phyloP scores from a whole-genome alignment of 2,113 vertebrate species.

The Onychostruthus taczanowskii region DNA sequence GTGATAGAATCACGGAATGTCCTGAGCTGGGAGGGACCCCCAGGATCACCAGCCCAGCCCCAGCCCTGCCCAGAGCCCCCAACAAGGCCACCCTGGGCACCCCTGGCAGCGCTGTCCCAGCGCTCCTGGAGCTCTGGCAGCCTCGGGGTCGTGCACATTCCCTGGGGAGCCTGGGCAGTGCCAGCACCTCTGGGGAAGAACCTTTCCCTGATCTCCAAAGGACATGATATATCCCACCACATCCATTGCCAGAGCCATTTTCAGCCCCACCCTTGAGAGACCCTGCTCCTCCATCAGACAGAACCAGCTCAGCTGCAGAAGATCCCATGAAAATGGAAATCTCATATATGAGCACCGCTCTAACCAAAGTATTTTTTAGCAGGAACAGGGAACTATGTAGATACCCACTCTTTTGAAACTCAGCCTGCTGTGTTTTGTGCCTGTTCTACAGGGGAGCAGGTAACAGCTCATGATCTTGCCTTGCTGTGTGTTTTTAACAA shows the following conservation, averaged over 20 bases:
- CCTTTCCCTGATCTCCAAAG: not conserved
- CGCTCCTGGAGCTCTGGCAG: not conserved
- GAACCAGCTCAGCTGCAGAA: not conserved
- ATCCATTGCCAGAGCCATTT: not conserved
- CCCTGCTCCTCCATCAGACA: not conserved
- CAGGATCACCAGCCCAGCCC: rapidly evolving
- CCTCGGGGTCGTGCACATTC: not conserved
- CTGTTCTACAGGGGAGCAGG: not conserved
- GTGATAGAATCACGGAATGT: rapidly evolving
- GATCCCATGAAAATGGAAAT: not conserved
- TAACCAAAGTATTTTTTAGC: not conserved
- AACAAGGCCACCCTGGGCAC: not conserved
- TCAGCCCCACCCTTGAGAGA: not conserved
- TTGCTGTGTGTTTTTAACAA: not conserved
- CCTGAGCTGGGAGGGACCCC: not conserved
- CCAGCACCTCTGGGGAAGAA: not conserved
- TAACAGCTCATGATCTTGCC: not conserved
- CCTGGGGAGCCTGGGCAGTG: not conserved
- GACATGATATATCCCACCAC: rapidly evolving
- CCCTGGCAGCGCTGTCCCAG: not conserved
- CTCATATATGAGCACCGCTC: rapidly evolving
- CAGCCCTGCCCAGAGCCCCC: not conserved
- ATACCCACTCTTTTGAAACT: not conserved
- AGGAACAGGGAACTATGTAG: not conserved
- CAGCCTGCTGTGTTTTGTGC: not conserved